Base-by-base conservation (phyloP, 2,888 invertebrate species). In the Protonemura montana region DNA sequence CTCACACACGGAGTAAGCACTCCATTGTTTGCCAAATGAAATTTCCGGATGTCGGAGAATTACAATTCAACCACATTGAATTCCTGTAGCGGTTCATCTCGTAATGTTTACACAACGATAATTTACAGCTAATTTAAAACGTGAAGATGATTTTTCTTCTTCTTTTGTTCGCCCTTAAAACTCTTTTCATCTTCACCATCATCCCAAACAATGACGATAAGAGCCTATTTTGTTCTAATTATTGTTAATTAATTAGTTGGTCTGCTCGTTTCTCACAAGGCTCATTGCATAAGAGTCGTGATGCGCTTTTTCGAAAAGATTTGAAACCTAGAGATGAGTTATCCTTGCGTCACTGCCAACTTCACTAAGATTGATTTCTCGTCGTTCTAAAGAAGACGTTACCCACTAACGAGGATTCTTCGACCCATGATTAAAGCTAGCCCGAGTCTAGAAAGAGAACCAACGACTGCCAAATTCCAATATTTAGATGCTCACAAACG, bases 71-170 rank as follows among this genome's bases (percentile, higher is more conserved):
- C 41, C 35, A n/a, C 82, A 41, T 83, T 83, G 41, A 83, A 83
- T 83, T 83, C 35, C 16, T 29, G 7, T 30, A 35, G 59, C 82
- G 41, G 35, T 35, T 83, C 82, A 42, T 83, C 84, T 76, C 27
- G 84, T 28, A 84, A 76, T 76, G 76, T 84, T 84, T 84, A 82
- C 78, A 78, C 78, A 78, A 78, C 78, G 26, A 78, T 41, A 83
- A 41, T 83, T 26, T 35, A 42, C 41, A 83, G 30, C 41, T 83
- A 29, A 35, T 83, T 83, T 41, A 26, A 83, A 41, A 41, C 41
- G 82, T 83, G 82, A 83, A 83, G 26, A 41, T 83, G 82, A 35
- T 83, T 83, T 42, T 83, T 82, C 13, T 28, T 81, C 30, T 30
- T 30, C 0, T 30, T 28, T 30, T 28, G 82, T 28, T 78, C 78